These are phyloP conservation scores for Metacarcinus magister DNA, from an alignment of 2,888 invertebrate genomes.

Conservation along the genomic window DNA sequence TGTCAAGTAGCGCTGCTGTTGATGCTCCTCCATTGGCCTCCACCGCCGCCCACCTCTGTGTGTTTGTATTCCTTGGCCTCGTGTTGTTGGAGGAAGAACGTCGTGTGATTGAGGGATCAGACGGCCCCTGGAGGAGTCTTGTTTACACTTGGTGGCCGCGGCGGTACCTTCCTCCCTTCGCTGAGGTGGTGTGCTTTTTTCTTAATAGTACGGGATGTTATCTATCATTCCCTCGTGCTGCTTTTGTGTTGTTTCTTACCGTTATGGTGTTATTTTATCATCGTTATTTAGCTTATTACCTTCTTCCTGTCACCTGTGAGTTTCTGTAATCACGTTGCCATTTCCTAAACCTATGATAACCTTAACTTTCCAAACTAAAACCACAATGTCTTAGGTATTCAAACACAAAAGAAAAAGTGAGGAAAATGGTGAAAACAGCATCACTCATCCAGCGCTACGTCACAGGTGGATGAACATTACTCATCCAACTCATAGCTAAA, in stretches of 20 bases:
- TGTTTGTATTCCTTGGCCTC: slow-evolving; percentile 50
- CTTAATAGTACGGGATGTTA: slow-evolving; percentile 4
- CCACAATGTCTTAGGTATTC: too few relatives aligned
- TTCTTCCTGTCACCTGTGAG: neutral
- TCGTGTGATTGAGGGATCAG: slow-evolving; percentile 62
- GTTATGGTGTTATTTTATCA: neutral
- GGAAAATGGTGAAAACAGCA: neutral
- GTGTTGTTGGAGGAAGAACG: slow-evolving; percentile 51
- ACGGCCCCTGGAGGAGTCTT: slow-evolving; percentile 31
- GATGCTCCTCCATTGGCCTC: neutral
- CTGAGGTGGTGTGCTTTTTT: neutral
- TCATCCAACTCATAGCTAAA: neutral
- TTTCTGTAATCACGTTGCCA: neutral
- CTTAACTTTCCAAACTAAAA: neutral
- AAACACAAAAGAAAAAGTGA: too few relatives aligned
- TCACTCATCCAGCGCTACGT: neutral
- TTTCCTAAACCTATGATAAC: neutral
- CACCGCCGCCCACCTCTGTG: neutral
- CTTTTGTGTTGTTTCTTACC: neutral
- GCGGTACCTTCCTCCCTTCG: neutral
- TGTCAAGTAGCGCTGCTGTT: neutral
- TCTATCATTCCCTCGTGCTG: neutral
- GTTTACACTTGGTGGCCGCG: neutral
- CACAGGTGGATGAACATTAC: neutral
- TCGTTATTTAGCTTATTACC: neutral